phyloP scores from a whole-genome alignment of 1,140 invertebrate genomes.

The Papilio xuthus region DNA sequence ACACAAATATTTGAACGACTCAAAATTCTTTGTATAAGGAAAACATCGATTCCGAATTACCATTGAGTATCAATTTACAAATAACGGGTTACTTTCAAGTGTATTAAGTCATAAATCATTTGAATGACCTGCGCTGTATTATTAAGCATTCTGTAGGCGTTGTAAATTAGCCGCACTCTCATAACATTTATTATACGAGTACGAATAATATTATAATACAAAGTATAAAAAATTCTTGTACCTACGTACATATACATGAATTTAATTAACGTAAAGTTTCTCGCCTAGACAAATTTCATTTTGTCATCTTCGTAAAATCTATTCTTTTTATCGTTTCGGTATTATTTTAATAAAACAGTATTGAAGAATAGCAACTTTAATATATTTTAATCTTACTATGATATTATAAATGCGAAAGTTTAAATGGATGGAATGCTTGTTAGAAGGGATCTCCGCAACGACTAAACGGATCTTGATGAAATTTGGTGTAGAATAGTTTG shows the following conservation, averaged over 20 bases:
- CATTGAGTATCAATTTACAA: conserved; percentile 15
- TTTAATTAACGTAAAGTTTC: not conserved
- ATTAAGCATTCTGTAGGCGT: conserved; percentile 4
- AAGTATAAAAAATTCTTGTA: not conserved
- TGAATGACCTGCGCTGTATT: not conserved
- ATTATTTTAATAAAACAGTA: not conserved
- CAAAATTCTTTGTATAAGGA: no score
- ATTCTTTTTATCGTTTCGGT: not conserved
- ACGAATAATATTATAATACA: not conserved
- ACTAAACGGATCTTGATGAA: no score
- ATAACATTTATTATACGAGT: not conserved
- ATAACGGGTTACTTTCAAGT: not conserved
- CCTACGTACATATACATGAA: not conserved
- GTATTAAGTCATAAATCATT: conserved; percentile 17
- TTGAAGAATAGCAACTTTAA: no score
- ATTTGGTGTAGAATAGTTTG: no score
- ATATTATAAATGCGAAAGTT: no score
- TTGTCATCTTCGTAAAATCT: not conserved
- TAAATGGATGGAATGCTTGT: no score
- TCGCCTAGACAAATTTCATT: not conserved
- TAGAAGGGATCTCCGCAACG: no score
- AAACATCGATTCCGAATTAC: not conserved
- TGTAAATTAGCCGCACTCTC: not conserved
- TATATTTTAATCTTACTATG: no score
- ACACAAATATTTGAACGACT: not conserved